Percentiles rank a stretch among this genome's conserved stretches.
phyloP scores from a whole-genome alignment of 2,113 vertebrate genomes.

The Synodontis membranacea region DNA sequence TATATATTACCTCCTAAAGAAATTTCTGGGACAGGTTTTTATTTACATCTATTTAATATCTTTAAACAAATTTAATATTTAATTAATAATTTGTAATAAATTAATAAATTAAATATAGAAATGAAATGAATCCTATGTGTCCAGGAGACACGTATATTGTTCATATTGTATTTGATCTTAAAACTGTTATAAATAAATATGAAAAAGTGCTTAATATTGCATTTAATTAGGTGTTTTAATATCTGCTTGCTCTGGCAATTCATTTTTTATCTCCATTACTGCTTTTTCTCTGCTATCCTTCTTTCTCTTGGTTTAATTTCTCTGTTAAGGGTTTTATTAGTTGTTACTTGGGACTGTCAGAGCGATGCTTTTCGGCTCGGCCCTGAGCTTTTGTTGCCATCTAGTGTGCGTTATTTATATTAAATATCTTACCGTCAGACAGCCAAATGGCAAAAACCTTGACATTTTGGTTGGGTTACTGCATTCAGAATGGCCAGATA shows the following conservation, averaged over 20 bases:
- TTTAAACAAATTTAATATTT: too few species aligned
- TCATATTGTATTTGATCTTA: neutral
- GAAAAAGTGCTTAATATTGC: neutral
- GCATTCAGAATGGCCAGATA: neutral
- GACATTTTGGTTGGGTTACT: neutral
- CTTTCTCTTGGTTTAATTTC: neutral
- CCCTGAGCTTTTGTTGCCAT: slow-evolving; percentile 21
- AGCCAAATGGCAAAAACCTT: neutral
- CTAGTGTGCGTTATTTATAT: slow-evolving; percentile 18
- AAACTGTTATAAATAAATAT: neutral
- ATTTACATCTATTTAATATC: neutral
- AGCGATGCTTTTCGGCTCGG: neutral
- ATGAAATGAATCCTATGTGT: neutral
- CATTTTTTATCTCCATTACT: neutral
- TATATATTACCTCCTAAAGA: neutral
- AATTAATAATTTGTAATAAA: too few species aligned
- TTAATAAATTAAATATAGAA: neutral
- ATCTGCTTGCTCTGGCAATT: neutral
- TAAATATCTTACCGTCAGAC: neutral
- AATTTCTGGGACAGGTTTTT: neutral
- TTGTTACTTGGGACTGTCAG: neutral
- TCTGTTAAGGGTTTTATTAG: neutral
- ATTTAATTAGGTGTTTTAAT: neutral
- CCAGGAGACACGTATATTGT: neutral
- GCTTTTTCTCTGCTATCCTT: too few species aligned